phyloP scores from a whole-genome alignment of 2,888 invertebrate species.

The Herminia tarsipennalis region DNA sequence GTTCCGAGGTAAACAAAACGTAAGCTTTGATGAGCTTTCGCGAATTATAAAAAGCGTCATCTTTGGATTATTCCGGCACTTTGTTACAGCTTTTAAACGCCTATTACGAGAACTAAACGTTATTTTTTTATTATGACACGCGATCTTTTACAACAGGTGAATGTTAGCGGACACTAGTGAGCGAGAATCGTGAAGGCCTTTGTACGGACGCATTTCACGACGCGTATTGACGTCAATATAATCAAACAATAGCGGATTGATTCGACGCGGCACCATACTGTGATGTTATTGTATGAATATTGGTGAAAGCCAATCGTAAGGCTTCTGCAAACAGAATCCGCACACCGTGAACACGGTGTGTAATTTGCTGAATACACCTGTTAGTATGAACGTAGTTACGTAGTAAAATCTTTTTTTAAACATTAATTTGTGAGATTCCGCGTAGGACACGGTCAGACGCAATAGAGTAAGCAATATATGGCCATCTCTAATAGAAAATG shows the following conservation, averaged over 20 bases:
- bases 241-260: constrained; percentile 69
- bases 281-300: constrained; percentile 47
- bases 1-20: constrained; percentile 32
- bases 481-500: constrained; percentile 19
- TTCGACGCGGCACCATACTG: constrained; percentile 49
- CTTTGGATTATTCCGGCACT: constrained; percentile 12
- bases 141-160: constrained; percentile 44
- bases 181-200: constrained; percentile 49
- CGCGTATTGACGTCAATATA: constrained; percentile 59
- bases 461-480: background rate
- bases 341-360: constrained; percentile 37
- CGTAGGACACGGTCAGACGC: too few relatives aligned
- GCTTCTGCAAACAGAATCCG: constrained; percentile 41
- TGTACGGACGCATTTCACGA: constrained; percentile 44
- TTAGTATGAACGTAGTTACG: too few relatives aligned
- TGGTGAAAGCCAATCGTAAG: constrained; percentile 59
- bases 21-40: constrained; percentile 15
- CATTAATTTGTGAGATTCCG: too few relatives aligned
- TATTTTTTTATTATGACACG: constrained; percentile 18
- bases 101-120: constrained; percentile 11
- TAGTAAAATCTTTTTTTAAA: too few relatives aligned
- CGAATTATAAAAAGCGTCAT: constrained; percentile 8
- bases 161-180: constrained; percentile 43
- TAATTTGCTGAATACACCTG: constrained; percentile 8
- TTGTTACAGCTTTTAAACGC: constrained; percentile 21